Evolutionary conservation across 1,140 invertebrate species (phyloP), one percentile per base, ranked within the genome.

Genomic region (Tetraneura akinire): DNA sequence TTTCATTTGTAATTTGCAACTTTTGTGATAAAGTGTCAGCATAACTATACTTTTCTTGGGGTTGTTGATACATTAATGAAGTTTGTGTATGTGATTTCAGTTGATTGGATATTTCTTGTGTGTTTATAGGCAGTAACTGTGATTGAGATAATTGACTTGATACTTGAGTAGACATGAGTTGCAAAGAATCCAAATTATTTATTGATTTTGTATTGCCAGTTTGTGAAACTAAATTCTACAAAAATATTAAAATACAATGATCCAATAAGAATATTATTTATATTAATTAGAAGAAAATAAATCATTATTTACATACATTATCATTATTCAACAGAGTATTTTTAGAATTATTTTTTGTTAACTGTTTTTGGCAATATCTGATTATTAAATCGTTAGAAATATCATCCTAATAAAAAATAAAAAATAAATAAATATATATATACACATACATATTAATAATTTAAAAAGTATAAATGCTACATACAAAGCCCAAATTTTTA

Each of bases 331-430:
- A n/a, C 3, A 42, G n/a, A 47, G 4, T 60, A n/a, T 16, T 78
- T 45, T 55, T 14, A 29, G 47, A n/a, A 47, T 62, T 62, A 23
- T 78, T 55, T 49, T 29, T 51, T 29, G 45, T n/a, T 51, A 51
- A 45, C 45, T 62, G 74, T 45, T 78, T 78, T 60, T 60, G 74
- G 45, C 51, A 57, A 47, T 78, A 60, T 45, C 62, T 78, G n/a
- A 78, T 62, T 62, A 78, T 62, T 0, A 62, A 9, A 29, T 78
- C 74, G n/a, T 23, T 78, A 11, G 74, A 47, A 29, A 78, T 16
- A 18, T 78, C 37, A 0, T 78, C 74, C 74, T 78, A 23, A 53
- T n/a, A 53, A 23, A 68, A 21, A 10, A 42, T 1, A 70, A 70
- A n/a, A 70, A 70, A 71, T 21, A 47, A n/a, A 37, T 4, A 37